Evolutionary conservation across 2,797 vertebrate genomes (phyloP), one percentile per base, ranked within the genome.

Genomic region (Onychomys arenicola): DNA sequence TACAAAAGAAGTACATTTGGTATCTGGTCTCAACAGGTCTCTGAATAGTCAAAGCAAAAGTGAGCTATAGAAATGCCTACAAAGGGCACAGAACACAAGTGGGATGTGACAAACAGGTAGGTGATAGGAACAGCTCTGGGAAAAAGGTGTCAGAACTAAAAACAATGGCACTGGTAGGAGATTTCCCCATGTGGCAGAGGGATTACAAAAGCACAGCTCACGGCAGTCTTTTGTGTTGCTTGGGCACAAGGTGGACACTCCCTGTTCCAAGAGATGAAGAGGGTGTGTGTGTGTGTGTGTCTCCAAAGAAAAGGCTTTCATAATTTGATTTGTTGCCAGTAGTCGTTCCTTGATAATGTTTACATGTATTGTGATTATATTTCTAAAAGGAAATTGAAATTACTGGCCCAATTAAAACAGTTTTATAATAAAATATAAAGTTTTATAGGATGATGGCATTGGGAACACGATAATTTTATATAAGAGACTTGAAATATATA

Each of bases 391-490:
- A 95, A 96, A 78, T 0, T 43, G 32, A 90, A 93, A 83, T 90
- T 84, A 78, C 0, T 80, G 40, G 19, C 12, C 21, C 34, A 27
- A 34, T 21, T 65, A 49, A 80, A 91, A 67, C 23, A 94, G 25
- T 43, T 94, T 96, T 91, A 84, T 71, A 89, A 93, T 5, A 93
- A 97, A 97, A 93, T 63, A 17, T 75, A 77, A 57, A 29, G 37
- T 91, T 90, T 71, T 69, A 7, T 61, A 87, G 73, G 43, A 89
- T 89, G 29, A 73, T 34, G 19, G 55, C 13, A 67, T 32, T 61
- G 23, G 65, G 49, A 96, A 96, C 87, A 84, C 71, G 29, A 90
- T 19, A 95, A 80, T 73, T 46, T 84, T 80, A 93, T 34, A 29
- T 55, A 69, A 94, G 92, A 89, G 12, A 86, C 40, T 80, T 34